Base-by-base conservation (phyloP, 2,797 vertebrate species). In the Buphagus erythrorhynchus region DNA sequence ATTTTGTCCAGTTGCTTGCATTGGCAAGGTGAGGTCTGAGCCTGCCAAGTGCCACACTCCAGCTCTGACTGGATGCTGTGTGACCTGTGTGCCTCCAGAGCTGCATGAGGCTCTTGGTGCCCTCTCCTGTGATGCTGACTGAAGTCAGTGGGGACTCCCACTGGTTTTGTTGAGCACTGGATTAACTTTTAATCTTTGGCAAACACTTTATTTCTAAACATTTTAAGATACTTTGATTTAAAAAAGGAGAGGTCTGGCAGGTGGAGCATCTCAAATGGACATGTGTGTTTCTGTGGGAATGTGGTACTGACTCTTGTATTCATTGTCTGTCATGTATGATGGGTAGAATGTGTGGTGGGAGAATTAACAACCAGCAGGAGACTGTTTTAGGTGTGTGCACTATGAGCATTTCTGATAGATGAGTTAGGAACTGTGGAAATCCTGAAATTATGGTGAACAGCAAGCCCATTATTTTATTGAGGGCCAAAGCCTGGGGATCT, bases 51-150 rank as follows among this genome's bases (percentile, higher is more conserved):
- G 26, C 66, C 4, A 33, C 7, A 31, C 4, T 40, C 40, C 40
- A 40, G 36, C 55, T 77, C 19, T 0, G 4, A 10, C 43, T 51
- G 55, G 66, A 69, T 57, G 24, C 49, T 40, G 16, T 29, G 68
- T 46, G 80, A 55, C 1, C 48, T 40, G 40, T 19, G 26, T 5
- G 3, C 10, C 19, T 20, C 28, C 59, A 40, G 78, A 48, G 36
- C 69, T 31, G 61, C 2, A 21, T 1, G 13, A 59, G 45, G 59
- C 22, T 3, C 16, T 38, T 0, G 0, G 8, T 54, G 62, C 52
- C 38, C 51, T 28, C 1, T 24, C n/a, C 61, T 66, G 28, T 31
- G 45, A 46, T 65, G 42, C 24, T 72, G 13, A 16, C 6, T 33
- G 58, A 65, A 57, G 12, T 13, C 14, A 46, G 7, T 24, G 24